These are phyloP conservation scores for Limenitis camilla DNA, from an alignment of 2,888 invertebrate genomes.

Conservation along the genomic window DNA sequence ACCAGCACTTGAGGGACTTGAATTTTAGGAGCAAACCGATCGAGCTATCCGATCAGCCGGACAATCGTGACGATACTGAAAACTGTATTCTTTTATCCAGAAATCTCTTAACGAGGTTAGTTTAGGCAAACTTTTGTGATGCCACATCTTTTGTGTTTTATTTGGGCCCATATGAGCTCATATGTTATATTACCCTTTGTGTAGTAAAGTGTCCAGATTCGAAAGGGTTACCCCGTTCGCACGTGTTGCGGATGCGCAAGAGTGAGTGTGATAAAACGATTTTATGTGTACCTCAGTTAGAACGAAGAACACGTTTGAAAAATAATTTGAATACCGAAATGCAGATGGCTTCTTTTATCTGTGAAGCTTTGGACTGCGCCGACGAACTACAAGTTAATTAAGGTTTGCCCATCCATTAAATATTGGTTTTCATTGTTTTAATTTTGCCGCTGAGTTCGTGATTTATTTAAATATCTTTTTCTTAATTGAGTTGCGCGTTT, in stretches of 20 bases:
- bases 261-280: conserved; percentile 66
- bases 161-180: conserved; percentile 63
- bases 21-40: conserved; percentile 36
- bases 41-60: conserved; percentile 68
- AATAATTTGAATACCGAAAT: conserved; percentile 74
- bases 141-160: conserved; percentile 63
- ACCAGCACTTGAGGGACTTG: conserved; percentile 31
- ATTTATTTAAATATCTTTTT: conserved; percentile 46
- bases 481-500: conserved; percentile 43
- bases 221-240: conserved; percentile 59
- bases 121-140: conserved; percentile 74
- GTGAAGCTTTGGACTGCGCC: conserved; percentile 50
- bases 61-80: conserved; percentile 72
- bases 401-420: conserved; percentile 73
- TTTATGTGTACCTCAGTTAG: conserved; percentile 45
- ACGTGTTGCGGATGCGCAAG: conserved; percentile 49
- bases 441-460: conserved; percentile 59
- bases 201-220: conserved; percentile 34
- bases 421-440: conserved; percentile 68
- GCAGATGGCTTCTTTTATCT: conserved; percentile 72
- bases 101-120: conserved; percentile 74
- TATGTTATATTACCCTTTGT: conserved; percentile 61
- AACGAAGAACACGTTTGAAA: conserved; percentile 67
- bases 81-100: conserved; percentile 72
- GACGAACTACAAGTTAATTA: conserved; percentile 72